Evolutionary conservation across 1,140 invertebrate species (phyloP).

Genomic region (Danaus plexippus): DNA sequence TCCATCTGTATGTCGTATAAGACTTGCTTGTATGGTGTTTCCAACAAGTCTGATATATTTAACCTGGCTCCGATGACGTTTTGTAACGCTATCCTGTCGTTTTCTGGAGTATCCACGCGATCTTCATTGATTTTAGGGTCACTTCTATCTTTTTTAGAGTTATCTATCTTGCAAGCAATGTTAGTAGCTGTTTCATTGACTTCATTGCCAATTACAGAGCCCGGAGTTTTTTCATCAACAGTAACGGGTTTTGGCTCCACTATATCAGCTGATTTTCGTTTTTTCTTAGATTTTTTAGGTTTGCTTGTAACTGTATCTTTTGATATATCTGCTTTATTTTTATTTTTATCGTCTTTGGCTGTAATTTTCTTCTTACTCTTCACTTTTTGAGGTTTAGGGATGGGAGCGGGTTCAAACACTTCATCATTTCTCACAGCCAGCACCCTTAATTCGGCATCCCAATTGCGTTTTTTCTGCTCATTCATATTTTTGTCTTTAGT

Average conservation of each 20-base stretch:
- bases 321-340: conserved; percentile 8
- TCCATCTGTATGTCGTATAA: conserved; percentile 66
- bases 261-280: conserved; percentile 20
- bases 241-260: conserved; percentile 14
- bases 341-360: conserved; percentile 6
- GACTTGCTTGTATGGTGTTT: conserved; percentile 64
- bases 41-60: conserved; percentile 59
- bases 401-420: conserved; percentile 14
- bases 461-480: conserved; percentile 38
- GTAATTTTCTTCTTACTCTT: conserved; percentile 26
- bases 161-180: conserved; percentile 7
- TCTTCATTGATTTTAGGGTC: conserved; percentile 34
- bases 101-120: conserved; percentile 47
- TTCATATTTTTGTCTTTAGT: conserved; percentile 27
- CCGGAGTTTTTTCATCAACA: conserved; percentile 7
- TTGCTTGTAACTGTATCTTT: conserved; percentile 13
- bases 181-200: too few species aligned
- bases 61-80: conserved; percentile 56
- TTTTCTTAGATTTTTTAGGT: conserved; percentile 32
- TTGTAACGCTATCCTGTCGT: conserved; percentile 46
- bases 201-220: neutral
- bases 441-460: conserved; percentile 53
- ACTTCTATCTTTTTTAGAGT: conserved; percentile 25
- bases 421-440: conserved; percentile 22
- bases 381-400: conserved; percentile 22